phyloP scores from a whole-genome alignment of 1,140 invertebrate genomes.

The Pseudomyrmex concolor region DNA sequence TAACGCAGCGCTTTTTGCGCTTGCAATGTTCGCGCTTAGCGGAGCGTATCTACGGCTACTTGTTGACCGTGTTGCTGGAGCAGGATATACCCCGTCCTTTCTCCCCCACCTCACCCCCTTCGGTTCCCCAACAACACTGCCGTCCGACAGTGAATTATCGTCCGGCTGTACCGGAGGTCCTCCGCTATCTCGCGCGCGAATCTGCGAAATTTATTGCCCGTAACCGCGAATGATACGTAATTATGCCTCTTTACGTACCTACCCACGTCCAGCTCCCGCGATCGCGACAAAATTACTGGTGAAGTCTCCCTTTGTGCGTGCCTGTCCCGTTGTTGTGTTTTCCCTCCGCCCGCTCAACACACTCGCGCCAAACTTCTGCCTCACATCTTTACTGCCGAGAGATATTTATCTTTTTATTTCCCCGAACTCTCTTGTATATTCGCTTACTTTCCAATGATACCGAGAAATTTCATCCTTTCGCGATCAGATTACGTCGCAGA shows the following conservation, averaged over 20 bases:
- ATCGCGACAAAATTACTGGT: conserved; percentile 41
- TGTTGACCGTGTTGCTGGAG: conserved; percentile 78
- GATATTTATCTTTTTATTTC: conserved; percentile 41
- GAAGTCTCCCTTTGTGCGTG: neutral
- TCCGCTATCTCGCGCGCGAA: conserved; percentile 76
- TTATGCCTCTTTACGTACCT: conserved; percentile 77
- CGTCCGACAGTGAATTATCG: conserved; percentile 78
- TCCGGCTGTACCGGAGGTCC: conserved; percentile 65
- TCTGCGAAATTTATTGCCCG: conserved; percentile 80
- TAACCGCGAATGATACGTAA: conserved; percentile 81
- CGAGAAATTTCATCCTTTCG: conserved; percentile 10
- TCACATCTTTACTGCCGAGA: neutral
- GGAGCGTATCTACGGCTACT: conserved; percentile 76
- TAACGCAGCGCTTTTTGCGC: conserved; percentile 73
- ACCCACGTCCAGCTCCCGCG: conserved; percentile 11
- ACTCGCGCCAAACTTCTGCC: neutral
- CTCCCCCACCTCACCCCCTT: too few species aligned
- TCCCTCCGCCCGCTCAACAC: neutral
- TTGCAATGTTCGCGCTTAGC: conserved; percentile 60
- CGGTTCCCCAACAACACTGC: conserved; percentile 12
- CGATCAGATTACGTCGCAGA: conserved; percentile 17
- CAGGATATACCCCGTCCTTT: conserved; percentile 57
- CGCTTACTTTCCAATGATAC: neutral
- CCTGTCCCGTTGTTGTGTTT: neutral
- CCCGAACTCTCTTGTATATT: neutral